Percentiles rank a stretch among this genome's conserved stretches.
Evolutionary conservation across 2,888 invertebrate species (phyloP).

Genomic region (Drosophila suboccidentalis): DNA sequence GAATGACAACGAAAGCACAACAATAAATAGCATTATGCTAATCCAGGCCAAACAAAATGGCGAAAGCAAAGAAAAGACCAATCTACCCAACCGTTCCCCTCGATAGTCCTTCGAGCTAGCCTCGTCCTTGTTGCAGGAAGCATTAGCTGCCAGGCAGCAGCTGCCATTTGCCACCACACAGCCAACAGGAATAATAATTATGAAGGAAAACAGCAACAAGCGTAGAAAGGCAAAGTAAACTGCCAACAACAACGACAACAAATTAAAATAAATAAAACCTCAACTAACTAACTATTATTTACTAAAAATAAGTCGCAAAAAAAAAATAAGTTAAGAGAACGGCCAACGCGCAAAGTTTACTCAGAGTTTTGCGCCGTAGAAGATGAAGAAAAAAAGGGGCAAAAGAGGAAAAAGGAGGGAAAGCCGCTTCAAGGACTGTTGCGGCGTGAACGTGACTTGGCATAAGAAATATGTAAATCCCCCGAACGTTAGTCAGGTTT

Average conservation of each 20-base stretch:
- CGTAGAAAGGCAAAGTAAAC: slow-evolving; percentile 37
- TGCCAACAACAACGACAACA: slow-evolving; percentile 29
- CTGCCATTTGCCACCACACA: slow-evolving; percentile 58
- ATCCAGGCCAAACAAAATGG: slow-evolving; percentile 82
- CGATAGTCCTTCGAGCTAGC: neutral
- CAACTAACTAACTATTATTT: slow-evolving; percentile 80
- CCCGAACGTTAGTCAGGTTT: slow-evolving; percentile 62
- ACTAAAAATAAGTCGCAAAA: slow-evolving; percentile 75
- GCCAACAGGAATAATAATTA: slow-evolving; percentile 64
- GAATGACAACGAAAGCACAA: slow-evolving; percentile 75
- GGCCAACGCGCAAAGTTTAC: slow-evolving; percentile 40
- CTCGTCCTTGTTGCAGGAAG: slow-evolving; percentile 37
- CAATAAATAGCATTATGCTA: slow-evolving; percentile 82
- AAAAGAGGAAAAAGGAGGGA: too few relatives aligned
- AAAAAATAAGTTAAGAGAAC: slow-evolving; percentile 11
- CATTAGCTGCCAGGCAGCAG: slow-evolving; percentile 59
- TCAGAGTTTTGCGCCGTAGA: slow-evolving; percentile 5
- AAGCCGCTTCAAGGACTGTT: slow-evolving; percentile 32
- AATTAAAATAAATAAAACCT: slow-evolving; percentile 62
- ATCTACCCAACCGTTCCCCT: neutral
- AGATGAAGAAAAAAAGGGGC: neutral
- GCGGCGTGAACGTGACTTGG: slow-evolving; percentile 60
- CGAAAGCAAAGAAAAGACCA: slow-evolving; percentile 72
- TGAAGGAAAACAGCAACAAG: slow-evolving; percentile 58
- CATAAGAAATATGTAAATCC: slow-evolving; percentile 67